Evolutionary conservation across 2,797 vertebrate genomes (phyloP), one percentile per base, ranked within the genome.

Genomic region (Natrix natrix): DNA sequence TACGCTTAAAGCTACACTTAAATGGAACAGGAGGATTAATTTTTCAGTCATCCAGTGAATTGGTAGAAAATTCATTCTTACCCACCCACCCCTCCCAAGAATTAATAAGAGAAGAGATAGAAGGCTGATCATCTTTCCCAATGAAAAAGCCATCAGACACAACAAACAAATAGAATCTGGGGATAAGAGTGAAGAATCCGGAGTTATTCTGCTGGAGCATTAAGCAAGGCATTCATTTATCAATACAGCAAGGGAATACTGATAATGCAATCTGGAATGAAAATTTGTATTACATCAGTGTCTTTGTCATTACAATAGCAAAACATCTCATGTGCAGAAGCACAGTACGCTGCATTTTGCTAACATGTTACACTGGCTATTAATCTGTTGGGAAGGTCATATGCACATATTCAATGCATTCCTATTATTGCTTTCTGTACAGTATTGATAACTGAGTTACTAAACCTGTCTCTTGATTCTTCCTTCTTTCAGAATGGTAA

Each of bases 401-500:
- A 90, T 86, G 95, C n/a, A 93, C 60, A 24, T 94, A 91, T 96
- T 96, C 95, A 96, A 96, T 97, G 96, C 97, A 95, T 95, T 97
- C 97, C 97, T 96, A 94, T 93, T 97, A 91, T 94, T 96, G 54
- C 94, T 97, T 95, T 96, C 97, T 98, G 97, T 94, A 97, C 95
- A 94, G 93, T 95, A 95, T 97, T 96, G 97, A 98, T 97, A 98
- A 97, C 95, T 94, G 93, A 95, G 92, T 93, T 97, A 97, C 95
- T 96, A 95, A 97, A 96, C 93, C 93, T 96, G 96, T 89, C 95
- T 97, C 96, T 96, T 16, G 74, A 17, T 94, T 96, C 87, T 92
- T 95, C 95, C 95, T 97, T 97, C 95, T 95, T 83, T 97, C 95
- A 95, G 66, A 95, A 95, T 92, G 96, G 94, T 95, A 96, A 97